Conservation (phyloP, 2,888 invertebrate genomes). For the Bhutanitis thaidina region DNA sequence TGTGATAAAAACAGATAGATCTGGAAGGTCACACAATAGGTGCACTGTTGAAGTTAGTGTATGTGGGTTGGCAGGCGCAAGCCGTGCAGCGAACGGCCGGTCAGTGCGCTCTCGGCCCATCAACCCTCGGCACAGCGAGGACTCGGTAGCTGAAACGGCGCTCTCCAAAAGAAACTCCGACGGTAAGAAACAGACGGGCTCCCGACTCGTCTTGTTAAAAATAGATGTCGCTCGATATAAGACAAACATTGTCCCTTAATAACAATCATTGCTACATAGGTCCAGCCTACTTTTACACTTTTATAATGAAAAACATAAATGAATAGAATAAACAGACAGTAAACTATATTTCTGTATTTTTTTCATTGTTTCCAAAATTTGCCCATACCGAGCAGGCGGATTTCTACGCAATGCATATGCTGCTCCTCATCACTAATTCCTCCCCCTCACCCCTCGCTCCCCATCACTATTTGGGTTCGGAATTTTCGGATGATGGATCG, state of each 20-base stretch:
- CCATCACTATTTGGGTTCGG: too few relatives aligned
- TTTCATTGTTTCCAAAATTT: too few relatives aligned
- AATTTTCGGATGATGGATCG: too few relatives aligned
- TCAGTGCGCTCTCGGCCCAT: slow-evolving; percentile 58
- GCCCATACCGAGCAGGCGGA: too few relatives aligned
- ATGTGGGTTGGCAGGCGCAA: slow-evolving; percentile 74
- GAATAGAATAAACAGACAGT: neutral
- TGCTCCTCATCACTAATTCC: too few relatives aligned
- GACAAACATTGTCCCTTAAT: slow-evolving; percentile 42
- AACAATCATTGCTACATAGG: slow-evolving; percentile 53
- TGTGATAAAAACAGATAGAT: slow-evolving; percentile 5
- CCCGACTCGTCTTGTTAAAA: slow-evolving; percentile 28
- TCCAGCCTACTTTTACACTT: slow-evolving; percentile 31
- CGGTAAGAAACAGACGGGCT: slow-evolving; percentile 81
- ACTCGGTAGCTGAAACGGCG: slow-evolving; percentile 89
- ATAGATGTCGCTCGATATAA: slow-evolving; percentile 45
- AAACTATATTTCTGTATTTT: too few relatives aligned
- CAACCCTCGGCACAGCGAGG: slow-evolving; percentile 89
- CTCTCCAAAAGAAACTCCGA: slow-evolving; percentile 91
- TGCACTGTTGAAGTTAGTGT: slow-evolving; percentile 64
- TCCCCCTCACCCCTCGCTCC: too few relatives aligned
- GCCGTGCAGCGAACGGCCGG: slow-evolving; percentile 48
- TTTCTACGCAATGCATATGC: too few relatives aligned
- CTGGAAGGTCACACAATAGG: slow-evolving; percentile 12
- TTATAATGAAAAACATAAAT: neutral